Conservation (phyloP, 23 tunicate species). For the Styela clava region DNA sequence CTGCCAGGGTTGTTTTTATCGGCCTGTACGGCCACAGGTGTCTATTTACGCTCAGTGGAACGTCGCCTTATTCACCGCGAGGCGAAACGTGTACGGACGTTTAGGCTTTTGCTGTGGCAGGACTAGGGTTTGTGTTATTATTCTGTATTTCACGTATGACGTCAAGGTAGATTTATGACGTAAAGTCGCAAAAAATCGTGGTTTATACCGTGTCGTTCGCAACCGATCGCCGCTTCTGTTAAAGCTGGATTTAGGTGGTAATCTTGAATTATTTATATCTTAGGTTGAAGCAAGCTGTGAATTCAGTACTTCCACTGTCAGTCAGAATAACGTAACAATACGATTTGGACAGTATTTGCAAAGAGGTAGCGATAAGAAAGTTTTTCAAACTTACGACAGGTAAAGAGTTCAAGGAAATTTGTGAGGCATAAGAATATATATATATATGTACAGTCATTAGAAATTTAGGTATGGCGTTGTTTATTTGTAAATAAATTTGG, state of each 20-base stretch:
- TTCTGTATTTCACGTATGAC: too few species aligned
- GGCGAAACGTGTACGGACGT: not conserved
- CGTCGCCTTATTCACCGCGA: not conserved
- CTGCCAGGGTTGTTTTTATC: not conserved
- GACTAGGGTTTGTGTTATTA: too few species aligned
- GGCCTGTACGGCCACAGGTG: not conserved
- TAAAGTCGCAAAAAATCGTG: not conserved
- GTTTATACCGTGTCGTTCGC: not conserved
- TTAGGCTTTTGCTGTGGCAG: not conserved
- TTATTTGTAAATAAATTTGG: not conserved
- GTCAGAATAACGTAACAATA: not conserved
- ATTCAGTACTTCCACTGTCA: not conserved
- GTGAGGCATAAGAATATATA: too few species aligned
- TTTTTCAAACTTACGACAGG: too few species aligned
- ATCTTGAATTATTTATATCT: not conserved
- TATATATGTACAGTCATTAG: too few species aligned
- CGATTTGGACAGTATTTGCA: not conserved
- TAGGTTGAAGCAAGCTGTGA: not conserved
- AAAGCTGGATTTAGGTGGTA: not conserved
- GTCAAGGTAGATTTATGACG: not conserved
- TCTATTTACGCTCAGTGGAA: not conserved
- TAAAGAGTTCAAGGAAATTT: too few species aligned
- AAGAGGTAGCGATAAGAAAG: too few species aligned
- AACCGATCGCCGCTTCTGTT: not conserved
- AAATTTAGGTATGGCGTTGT: not conserved